These are phyloP conservation scores for Myrmophylax atrothorax DNA, from an alignment of 2,113 vertebrate species.

Conservation along the genomic window DNA sequence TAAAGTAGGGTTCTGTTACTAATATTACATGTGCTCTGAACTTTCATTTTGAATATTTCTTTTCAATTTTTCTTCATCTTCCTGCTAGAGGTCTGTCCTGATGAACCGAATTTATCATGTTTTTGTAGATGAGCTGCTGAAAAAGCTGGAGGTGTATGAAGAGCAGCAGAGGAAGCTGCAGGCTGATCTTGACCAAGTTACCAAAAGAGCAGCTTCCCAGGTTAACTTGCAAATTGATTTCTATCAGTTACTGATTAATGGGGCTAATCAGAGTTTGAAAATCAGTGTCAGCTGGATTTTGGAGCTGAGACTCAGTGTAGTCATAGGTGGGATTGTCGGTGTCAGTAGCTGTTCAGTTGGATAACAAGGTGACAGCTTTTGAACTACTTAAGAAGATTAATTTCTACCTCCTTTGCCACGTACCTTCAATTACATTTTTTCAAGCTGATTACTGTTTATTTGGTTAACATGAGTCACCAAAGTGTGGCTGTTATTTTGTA, in stretches of 20 bases:
- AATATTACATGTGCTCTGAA: background rate
- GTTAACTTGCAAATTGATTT: conserved; percentile 53
- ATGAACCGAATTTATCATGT: background rate
- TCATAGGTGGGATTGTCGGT: background rate
- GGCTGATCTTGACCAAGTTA: conserved; percentile 89
- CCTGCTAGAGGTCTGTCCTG: background rate
- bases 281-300: background rate
- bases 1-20: background rate
- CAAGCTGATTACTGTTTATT: background rate
- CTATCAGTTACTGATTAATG: background rate
- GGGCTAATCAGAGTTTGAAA: background rate
- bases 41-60: background rate
- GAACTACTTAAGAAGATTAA: background rate
- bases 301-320: background rate
- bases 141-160: conserved; percentile 86
- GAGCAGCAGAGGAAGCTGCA: conserved; percentile 89
- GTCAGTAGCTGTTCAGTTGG: background rate
- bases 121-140: conserved; percentile 80
- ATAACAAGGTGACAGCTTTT: background rate
- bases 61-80: background rate
- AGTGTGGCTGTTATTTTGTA: background rate
- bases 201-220: conserved; percentile 89
- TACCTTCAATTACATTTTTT: background rate
- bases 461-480: background rate
- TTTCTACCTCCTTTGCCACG: background rate